Conservation (phyloP, 2,888 invertebrate species). For the Chouioia cunea region DNA sequence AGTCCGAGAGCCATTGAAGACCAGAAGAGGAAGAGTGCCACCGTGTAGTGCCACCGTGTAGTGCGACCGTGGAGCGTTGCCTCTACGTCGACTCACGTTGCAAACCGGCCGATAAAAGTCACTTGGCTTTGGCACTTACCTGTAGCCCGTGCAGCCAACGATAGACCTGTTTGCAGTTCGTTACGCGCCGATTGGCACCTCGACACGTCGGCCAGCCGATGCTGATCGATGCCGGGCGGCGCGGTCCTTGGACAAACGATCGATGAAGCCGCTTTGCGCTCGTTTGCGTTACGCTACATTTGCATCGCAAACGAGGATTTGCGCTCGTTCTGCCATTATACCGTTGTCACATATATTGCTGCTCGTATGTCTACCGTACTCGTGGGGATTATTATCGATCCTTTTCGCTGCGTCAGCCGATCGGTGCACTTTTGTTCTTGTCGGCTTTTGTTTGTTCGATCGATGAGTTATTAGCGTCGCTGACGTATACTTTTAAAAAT, state of each 20-base stretch:
- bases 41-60: background rate
- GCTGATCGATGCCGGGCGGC: slow-evolving; percentile 24
- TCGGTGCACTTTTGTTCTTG: no score
- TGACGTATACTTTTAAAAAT: no score
- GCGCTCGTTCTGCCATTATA: no score
- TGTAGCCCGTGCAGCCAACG: slow-evolving; percentile 37
- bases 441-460: no score
- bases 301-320: no score
- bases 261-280: background rate
- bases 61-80: no score
- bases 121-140: slow-evolving; percentile 42
- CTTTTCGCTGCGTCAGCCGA: no score
- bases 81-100: slow-evolving; percentile 39
- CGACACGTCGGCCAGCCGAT: background rate
- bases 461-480: no score
- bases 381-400: no score
- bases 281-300: no score
- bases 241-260: slow-evolving; percentile 1
- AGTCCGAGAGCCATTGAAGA: slow-evolving; percentile 10
- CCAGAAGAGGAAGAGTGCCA: slow-evolving; percentile 21
- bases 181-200: slow-evolving; percentile 35
- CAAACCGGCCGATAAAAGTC: slow-evolving; percentile 25
- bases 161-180: slow-evolving; percentile 29
- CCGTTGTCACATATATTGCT: no score
- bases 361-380: no score